Base-by-base conservation (phyloP, 2,797 vertebrate genomes). In the Toxotes lorentzi region DNA sequence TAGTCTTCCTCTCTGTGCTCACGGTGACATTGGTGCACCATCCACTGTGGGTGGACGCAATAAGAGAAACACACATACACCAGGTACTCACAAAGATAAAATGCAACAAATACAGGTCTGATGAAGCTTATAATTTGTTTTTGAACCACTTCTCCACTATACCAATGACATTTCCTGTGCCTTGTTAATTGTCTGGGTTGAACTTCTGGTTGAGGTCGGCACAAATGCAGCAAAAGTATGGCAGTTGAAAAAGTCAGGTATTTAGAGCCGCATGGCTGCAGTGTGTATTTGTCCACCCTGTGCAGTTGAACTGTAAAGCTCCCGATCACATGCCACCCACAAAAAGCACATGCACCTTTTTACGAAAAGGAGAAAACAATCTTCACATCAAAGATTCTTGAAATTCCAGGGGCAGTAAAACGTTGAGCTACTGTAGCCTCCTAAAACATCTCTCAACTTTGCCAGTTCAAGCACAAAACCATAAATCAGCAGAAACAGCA, bases 331-430 rank as follows among this genome's bases (percentile, higher is more conserved):
- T 38, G 70, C 19, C 57, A 62, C 19, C 17, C 17, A 12, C 30
- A 19, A 70, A 21, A 48, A 47, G 54, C 24, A 30, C 56, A 66
- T 14, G 19, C 59, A 43, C 54, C 30, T 38, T 70, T 40, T 56
- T 11, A 43, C 12, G 32, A 48, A 47, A 40, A 60, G n/a, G 30
- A 17, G 34, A 51, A 74, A 73, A 73, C 23, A 77, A 81, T 73
- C 69, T 75, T 48, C 30, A 62, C 40, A 61, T 83, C 82, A 73
- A 50, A 67, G 73, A 87, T 87, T 81, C 81, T 59, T 80, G 14
- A 76, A 41, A 86, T 88, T 87, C 83, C 76, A 71, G 23, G 14
- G 61, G 21, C 14, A 48, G 51, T 34, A 50, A 65, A 43, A 56
- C 51, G 67, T 65, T 51, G 34, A 76, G 41, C 72, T 48, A 30